A percentile compares a stretch with the other conserved stretches of the same genome.
Evolutionary conservation across 1,140 invertebrate species (phyloP).

Genomic region (Pararge aegeria): DNA sequence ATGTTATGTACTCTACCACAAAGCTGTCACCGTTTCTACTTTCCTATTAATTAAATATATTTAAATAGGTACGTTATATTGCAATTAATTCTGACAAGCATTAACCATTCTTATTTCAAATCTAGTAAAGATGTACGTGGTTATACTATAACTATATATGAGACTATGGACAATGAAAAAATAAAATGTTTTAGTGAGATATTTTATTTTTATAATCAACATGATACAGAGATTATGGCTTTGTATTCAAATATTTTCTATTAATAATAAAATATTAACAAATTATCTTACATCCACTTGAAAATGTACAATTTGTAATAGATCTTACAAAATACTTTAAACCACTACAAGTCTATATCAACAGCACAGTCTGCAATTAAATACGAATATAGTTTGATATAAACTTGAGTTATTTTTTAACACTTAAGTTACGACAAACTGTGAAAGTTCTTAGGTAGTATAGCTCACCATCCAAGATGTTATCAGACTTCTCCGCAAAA

Average conservation of each 20-base stretch:
- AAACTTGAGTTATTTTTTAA: constrained; percentile 47
- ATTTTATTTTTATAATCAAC: constrained; percentile 76
- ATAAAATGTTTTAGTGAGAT: constrained; percentile 43
- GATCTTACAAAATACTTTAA: constrained; percentile 71
- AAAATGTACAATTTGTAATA: constrained; percentile 78
- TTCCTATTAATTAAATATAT: too few species aligned
- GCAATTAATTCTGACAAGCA: too few species aligned
- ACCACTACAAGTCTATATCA: constrained; percentile 49
- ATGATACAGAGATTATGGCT: constrained; percentile 78
- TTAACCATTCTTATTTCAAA: too few species aligned
- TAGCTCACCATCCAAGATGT: background rate
- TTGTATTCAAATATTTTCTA: constrained; percentile 74
- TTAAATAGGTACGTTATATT: too few species aligned
- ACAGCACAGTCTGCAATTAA: constrained; percentile 15
- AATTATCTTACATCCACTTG: constrained; percentile 77
- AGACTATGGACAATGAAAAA: too few species aligned
- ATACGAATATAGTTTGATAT: constrained; percentile 36
- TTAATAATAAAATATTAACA: constrained; percentile 78
- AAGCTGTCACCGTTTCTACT: too few species aligned
- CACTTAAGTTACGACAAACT: constrained; percentile 46
- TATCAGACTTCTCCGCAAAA: background rate
- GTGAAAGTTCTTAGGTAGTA: too few species aligned
- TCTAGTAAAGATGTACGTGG: too few species aligned
- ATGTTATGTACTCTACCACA: too few species aligned
- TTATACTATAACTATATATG: too few species aligned